These are phyloP conservation scores for Mesoclemmys tuberculata DNA, from an alignment of 2,113 vertebrate genomes.

Conservation along the genomic window DNA sequence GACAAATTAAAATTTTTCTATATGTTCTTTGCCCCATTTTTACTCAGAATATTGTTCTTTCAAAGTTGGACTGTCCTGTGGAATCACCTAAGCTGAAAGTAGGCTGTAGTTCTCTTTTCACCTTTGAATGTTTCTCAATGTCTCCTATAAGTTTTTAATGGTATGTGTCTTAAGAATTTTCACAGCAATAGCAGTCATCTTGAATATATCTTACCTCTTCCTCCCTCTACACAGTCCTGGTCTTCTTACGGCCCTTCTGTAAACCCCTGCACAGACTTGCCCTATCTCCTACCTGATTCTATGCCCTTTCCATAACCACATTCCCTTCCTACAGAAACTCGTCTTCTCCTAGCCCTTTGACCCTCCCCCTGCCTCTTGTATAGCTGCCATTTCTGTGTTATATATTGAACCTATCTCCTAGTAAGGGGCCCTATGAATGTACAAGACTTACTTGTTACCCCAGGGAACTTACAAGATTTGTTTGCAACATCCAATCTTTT, in stretches of 20 bases:
- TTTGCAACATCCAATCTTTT: neutral
- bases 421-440: neutral
- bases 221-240: neutral
- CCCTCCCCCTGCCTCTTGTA: neutral
- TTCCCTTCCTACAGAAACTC: neutral
- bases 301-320: accelerated
- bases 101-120: neutral
- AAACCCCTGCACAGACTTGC: neutral
- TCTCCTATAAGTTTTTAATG: neutral
- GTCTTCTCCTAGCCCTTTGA: neutral
- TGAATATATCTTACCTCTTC: neutral
- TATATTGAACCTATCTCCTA: neutral
- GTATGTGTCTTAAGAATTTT: neutral
- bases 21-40: neutral
- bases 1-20: neutral
- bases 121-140: neutral
- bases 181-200: neutral
- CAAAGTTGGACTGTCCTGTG: neutral
- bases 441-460: neutral
- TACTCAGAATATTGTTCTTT: neutral
- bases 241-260: neutral
- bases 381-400: neutral
- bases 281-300: neutral
- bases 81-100: neutral
- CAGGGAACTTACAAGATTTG: neutral